Evolutionary conservation across 2,888 invertebrate genomes (phyloP).

Genomic region (Ferdinandea cuprea): DNA sequence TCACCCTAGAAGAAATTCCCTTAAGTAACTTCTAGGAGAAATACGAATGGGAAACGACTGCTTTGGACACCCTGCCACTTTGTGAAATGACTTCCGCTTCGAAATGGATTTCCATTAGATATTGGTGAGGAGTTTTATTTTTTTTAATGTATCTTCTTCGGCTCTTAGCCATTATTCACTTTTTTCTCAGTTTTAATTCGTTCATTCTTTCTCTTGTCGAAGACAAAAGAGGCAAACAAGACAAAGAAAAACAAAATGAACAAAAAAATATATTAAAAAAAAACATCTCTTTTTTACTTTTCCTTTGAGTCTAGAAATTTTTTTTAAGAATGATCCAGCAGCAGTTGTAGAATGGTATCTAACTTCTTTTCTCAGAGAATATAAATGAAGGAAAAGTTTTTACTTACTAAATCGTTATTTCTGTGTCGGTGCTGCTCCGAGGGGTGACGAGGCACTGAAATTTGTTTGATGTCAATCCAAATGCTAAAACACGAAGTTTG

Average conservation of each 20-base stretch:
- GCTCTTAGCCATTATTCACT: constrained; percentile 61
- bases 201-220: constrained; percentile 41
- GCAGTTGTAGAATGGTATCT: constrained; percentile 36
- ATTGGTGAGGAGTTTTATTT: constrained; percentile 50
- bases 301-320: constrained; percentile 55
- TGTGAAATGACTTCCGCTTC: constrained; percentile 65
- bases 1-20: not conserved
- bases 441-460: constrained; percentile 1
- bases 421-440: not conserved
- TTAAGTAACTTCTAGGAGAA: constrained; percentile 6
- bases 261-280: constrained; percentile 35
- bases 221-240: constrained; percentile 37
- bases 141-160: constrained; percentile 51
- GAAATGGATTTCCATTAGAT: constrained; percentile 68
- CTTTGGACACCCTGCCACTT: constrained; percentile 59
- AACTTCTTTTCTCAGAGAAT: constrained; percentile 25
- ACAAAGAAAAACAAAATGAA: not conserved
- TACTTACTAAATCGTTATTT: constrained; percentile 49
- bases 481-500: constrained; percentile 63
- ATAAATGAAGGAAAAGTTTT: constrained; percentile 65
- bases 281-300: constrained; percentile 61
- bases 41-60: constrained; percentile 53
- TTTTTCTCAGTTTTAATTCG: constrained; percentile 66
- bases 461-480: constrained; percentile 65
- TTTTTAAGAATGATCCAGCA: constrained; percentile 27